Conservation (phyloP, 2,113 vertebrate species). For the Eptatretus burgeri region DNA sequence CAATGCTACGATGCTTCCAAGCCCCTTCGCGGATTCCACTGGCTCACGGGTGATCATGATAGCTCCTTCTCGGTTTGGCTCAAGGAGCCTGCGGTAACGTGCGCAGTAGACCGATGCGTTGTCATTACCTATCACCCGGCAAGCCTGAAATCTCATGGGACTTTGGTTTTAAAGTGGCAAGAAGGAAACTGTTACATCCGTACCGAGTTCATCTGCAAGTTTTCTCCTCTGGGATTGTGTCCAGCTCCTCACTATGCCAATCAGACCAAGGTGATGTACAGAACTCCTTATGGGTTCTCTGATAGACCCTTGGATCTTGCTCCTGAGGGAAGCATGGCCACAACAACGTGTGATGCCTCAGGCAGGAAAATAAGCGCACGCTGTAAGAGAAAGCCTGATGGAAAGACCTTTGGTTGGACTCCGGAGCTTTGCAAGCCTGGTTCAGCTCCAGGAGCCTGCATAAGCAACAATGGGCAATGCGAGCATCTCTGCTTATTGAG, state of each 20-base stretch:
- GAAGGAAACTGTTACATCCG: neutral
- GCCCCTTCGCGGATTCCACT: slow-evolving; percentile 1
- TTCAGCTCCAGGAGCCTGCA: neutral
- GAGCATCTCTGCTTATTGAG: neutral
- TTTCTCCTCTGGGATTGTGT: neutral
- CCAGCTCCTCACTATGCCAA: neutral
- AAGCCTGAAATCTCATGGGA: neutral
- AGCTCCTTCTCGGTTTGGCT: neutral
- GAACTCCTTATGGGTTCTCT: neutral
- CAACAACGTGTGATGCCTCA: neutral
- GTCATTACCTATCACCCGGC: slow-evolving; percentile 1
- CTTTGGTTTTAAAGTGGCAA: neutral
- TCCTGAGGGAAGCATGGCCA: slow-evolving; percentile 2
- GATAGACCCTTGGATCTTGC: neutral
- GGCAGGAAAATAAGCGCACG: neutral
- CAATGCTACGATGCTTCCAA: neutral
- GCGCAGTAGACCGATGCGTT: neutral
- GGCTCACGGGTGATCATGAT: neutral
- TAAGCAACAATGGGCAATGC: neutral
- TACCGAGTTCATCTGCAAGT: neutral
- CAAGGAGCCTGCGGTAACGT: neutral
- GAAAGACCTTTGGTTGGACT: slow-evolving; percentile 1
- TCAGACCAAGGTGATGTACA: neutral
- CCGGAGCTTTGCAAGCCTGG: neutral
- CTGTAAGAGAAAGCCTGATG: neutral